A percentile compares a stretch with the other conserved stretches of the same genome.
These are phyloP conservation scores for Gryon sp. DNA, from an alignment of 1,140 invertebrate genomes.

Conservation along the genomic window DNA sequence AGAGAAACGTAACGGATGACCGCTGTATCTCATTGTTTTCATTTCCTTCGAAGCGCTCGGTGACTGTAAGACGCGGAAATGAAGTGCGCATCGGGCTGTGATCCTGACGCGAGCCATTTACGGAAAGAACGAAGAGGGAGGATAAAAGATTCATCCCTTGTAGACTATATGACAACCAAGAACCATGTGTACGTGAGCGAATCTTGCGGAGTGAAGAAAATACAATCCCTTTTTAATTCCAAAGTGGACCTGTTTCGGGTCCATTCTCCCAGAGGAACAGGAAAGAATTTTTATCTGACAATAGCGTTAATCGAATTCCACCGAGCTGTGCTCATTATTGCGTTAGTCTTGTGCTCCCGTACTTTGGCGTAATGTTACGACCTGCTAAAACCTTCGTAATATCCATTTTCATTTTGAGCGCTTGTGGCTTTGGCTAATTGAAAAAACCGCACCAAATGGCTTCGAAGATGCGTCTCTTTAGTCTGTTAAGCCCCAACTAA, in stretches of 20 bases:
- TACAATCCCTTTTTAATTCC: slow-evolving; percentile 47
- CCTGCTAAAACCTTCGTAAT: slow-evolving; percentile 27
- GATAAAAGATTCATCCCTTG: slow-evolving; percentile 58
- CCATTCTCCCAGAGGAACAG: slow-evolving; percentile 8
- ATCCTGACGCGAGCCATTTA: slow-evolving; percentile 45
- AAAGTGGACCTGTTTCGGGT: slow-evolving; percentile 32
- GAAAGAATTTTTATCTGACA: slow-evolving; percentile 58
- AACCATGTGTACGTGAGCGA: slow-evolving; percentile 42
- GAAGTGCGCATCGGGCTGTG: slow-evolving; percentile 67
- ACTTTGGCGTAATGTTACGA: slow-evolving; percentile 48
- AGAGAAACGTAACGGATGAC: slow-evolving; percentile 77
- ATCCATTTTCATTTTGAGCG: slow-evolving; percentile 48
- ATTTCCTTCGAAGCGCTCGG: slow-evolving; percentile 74
- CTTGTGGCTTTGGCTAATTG: slow-evolving; percentile 43
- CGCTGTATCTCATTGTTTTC: slow-evolving; percentile 79
- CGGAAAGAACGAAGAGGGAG: slow-evolving; percentile 22
- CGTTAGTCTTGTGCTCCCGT: slow-evolving; percentile 30
- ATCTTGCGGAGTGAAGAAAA: slow-evolving; percentile 42
- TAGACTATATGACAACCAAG: slow-evolving; percentile 62
- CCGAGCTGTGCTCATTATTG: slow-evolving; percentile 48
- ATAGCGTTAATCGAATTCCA: slow-evolving; percentile 59
- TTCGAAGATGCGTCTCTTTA: slow-evolving; percentile 31
- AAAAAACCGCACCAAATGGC: slow-evolving; percentile 45
- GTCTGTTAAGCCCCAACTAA: slow-evolving; percentile 49
- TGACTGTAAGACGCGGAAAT: slow-evolving; percentile 75